Evolutionary conservation across 2,113 vertebrate genomes (phyloP).

Genomic region (Morone chrysops): DNA sequence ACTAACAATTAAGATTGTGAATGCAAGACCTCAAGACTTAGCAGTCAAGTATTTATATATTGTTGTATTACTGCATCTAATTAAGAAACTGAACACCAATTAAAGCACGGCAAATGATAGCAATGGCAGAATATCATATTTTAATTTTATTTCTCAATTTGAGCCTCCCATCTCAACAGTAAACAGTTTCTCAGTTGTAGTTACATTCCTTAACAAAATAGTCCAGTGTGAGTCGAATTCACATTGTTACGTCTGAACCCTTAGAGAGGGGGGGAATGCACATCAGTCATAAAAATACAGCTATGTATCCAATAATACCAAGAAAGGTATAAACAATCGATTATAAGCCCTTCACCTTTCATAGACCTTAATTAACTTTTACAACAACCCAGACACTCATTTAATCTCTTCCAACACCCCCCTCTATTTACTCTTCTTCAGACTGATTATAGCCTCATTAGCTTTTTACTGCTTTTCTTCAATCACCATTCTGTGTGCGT

Average conservation of each 20-base stretch:
- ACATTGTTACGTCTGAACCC: conserved; percentile 48
- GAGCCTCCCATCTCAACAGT: conserved; percentile 40
- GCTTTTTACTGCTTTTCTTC: conserved; percentile 30
- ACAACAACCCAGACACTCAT: not conserved
- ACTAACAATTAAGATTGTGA: not conserved
- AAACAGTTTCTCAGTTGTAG: conserved; percentile 41
- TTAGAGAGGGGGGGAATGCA: not conserved
- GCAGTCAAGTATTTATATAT: not conserved
- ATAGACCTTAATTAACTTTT: conserved; percentile 1
- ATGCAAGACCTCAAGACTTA: not conserved
- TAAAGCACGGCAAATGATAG: conserved; percentile 9
- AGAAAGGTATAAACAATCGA: conserved; percentile 8
- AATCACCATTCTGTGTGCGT: conserved; percentile 28
- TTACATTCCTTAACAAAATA: conserved; percentile 56
- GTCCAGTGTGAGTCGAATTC: conserved; percentile 65
- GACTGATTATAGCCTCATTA: not conserved
- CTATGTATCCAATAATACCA: conserved; percentile 23
- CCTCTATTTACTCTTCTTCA: not conserved
- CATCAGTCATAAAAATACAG: conserved; percentile 50
- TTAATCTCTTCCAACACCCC: not conserved
- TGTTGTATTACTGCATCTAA: not conserved
- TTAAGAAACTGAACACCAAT: too few relatives aligned
- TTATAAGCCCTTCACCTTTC: conserved; percentile 1
- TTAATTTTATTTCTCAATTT: conserved; percentile 61
- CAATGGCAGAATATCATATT: not conserved